Conservation (phyloP, 2,888 invertebrate genomes). For the Geotrupes spiniger region DNA sequence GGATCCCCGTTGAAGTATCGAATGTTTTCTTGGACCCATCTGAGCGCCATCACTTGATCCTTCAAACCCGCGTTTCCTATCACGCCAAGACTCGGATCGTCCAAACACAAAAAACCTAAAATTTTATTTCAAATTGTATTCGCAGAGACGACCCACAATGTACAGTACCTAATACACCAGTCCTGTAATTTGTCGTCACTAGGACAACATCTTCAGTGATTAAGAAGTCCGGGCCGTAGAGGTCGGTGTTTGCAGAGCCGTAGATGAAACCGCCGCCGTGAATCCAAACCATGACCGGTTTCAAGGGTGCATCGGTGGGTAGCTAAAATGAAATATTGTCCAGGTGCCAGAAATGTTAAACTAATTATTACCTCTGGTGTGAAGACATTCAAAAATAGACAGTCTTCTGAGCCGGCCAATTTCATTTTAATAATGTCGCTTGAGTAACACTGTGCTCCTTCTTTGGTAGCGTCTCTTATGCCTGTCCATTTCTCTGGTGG, state of each 20-base stretch:
- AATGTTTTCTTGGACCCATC: conserved; percentile 55
- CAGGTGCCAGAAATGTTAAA: neutral
- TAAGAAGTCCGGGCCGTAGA: conserved; percentile 45
- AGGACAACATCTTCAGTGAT: conserved; percentile 45
- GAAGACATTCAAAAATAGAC: conserved; percentile 38
- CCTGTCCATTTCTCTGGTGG: conserved; percentile 44
- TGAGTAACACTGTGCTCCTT: conserved; percentile 43
- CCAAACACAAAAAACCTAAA: conserved; percentile 51
- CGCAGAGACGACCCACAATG: too few species aligned
- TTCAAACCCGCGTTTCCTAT: conserved; percentile 57
- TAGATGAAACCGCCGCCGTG: conserved; percentile 48
- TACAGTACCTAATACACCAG: conserved; percentile 25
- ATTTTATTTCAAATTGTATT: neutral
- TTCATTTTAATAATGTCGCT: conserved; percentile 41
- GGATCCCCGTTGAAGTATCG: conserved; percentile 53
- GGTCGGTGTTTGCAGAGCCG: conserved; percentile 41
- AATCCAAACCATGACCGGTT: conserved; percentile 50
- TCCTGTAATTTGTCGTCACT: conserved; percentile 43
- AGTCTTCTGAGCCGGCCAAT: conserved; percentile 54
- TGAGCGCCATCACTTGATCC: conserved; percentile 54
- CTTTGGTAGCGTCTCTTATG: conserved; percentile 41
- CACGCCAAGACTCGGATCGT: conserved; percentile 49
- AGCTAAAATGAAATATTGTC: conserved; percentile 4
- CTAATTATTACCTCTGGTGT: conserved; percentile 39
- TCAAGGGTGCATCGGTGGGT: neutral